Base-by-base conservation (phyloP, 2,888 invertebrate genomes). In the Vanessa cardui region DNA sequence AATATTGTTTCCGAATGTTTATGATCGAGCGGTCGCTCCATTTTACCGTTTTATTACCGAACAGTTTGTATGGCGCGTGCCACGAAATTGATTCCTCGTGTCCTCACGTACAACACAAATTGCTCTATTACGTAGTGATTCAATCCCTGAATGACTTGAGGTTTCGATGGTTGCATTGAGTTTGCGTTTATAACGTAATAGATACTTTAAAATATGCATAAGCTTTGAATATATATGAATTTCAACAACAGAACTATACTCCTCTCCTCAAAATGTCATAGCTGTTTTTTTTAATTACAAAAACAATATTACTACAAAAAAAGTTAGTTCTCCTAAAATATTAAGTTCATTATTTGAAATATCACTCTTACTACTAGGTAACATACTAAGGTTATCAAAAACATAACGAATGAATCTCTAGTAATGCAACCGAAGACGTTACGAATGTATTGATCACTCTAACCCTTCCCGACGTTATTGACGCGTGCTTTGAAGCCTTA, bases 51-150 rank as follows among this genome's bases (percentile, higher is more conserved):
- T 66, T 70, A 70, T 64, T 65, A 58, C 70, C 59, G 50, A 59
- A 59, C 77, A 77, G 80, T 79, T 76, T 78, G 82, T 77, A 83
- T 78, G 80, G 77, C 86, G 75, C 84, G 87, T 88, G 86, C 84
- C 82, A 75, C 80, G 71, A 83, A 86, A 88, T 87, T 85, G 87
- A 86, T 86, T 84, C 80, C 74, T 80, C 83, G 79, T 81, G 80
- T 80, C 80, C 78, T 81, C 86, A 86, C 87, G 86, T 87, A 82
- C 78, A 78, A 80, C 78, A 85, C 84, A 85, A 85, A 87, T 86
- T 83, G 84, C 72, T 81, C 81, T 83, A 82, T 76, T 78, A 78
- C 74, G 72, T 71, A 73, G 72, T 70, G 78, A 78, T 78, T 78
- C 75, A 74, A 73, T 72, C 75, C 76, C 75, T 74, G 78, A 78